A percentile compares a stretch with the other conserved stretches of the same genome.
These are phyloP conservation scores for Drosophila obscura DNA, from an alignment of 1,140 invertebrate genomes.

Conservation along the genomic window DNA sequence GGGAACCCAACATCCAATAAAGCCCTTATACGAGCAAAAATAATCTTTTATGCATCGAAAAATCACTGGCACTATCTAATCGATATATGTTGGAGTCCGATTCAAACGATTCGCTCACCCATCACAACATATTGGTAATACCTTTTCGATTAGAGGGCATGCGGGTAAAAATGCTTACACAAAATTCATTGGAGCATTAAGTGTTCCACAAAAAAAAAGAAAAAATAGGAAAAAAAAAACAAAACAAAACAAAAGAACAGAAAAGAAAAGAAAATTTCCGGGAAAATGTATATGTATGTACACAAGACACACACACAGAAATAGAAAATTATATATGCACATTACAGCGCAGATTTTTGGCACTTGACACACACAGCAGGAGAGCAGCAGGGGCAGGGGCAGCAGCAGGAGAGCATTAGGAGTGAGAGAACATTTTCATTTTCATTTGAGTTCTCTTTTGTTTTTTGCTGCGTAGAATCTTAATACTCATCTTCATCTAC, in stretches of 20 bases:
- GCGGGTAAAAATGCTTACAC: constrained; percentile 52
- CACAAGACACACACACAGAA: constrained; percentile 27
- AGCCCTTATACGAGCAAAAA: no score
- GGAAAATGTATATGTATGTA: constrained; percentile 1
- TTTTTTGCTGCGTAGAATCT: constrained; percentile 11
- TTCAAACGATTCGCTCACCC: constrained; percentile 7
- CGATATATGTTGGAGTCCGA: neutral
- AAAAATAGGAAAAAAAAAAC: constrained; percentile 24
- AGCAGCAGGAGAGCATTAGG: neutral
- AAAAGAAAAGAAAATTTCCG: constrained; percentile 25
- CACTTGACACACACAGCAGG: constrained; percentile 50
- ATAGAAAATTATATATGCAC: constrained; percentile 76
- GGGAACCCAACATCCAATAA: no score
- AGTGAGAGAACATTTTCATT: constrained; percentile 10
- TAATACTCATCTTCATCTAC: constrained; percentile 20
- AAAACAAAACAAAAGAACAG: neutral
- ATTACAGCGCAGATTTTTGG: constrained; percentile 75
- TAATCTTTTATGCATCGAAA: no score
- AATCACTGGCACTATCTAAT: neutral
- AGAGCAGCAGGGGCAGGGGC: constrained; percentile 1
- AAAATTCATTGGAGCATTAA: constrained; percentile 73
- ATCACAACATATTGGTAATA: constrained; percentile 36
- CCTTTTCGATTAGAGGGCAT: constrained; percentile 12
- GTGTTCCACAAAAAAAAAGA: constrained; percentile 29
- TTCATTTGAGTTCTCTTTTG: neutral